Conservation (phyloP, 1,140 invertebrate species). For the Drosophila ficusphila region DNA sequence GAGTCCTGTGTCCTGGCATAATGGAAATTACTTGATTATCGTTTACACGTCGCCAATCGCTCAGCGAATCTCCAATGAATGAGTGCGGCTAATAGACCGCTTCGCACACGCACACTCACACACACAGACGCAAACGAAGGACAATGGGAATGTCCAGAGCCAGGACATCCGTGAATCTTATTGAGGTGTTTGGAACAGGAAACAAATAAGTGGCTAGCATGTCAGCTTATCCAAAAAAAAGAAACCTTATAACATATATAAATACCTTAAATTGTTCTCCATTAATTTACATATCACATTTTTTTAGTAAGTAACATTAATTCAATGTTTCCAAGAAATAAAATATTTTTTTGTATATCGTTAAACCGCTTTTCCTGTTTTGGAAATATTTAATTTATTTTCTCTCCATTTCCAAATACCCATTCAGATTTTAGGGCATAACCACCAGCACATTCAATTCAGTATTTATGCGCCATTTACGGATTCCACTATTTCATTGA, state of each 20-base stretch:
- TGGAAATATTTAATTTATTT: slow-evolving; percentile 11
- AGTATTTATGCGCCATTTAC: slow-evolving; percentile 27
- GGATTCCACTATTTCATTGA: slow-evolving; percentile 3
- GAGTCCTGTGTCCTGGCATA: slow-evolving; percentile 50
- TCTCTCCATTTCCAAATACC: not conserved
- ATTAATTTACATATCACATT: not conserved
- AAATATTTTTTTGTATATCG: not conserved
- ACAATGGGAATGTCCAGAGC: slow-evolving; percentile 27
- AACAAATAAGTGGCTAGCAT: not conserved
- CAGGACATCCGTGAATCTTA: slow-evolving; percentile 38
- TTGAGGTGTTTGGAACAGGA: slow-evolving; percentile 22
- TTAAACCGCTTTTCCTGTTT: not conserved
- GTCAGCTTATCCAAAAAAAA: slow-evolving; percentile 2
- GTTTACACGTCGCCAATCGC: slow-evolving; percentile 81
- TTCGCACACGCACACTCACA: not conserved
- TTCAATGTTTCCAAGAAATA: no score
- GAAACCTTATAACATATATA: not conserved
- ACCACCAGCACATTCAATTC: slow-evolving; percentile 50
- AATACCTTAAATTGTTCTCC: no score
- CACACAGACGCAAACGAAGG: slow-evolving; percentile 7
- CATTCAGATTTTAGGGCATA: not conserved
- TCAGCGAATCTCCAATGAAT: slow-evolving; percentile 57
- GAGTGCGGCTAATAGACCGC: slow-evolving; percentile 43
- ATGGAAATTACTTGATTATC: slow-evolving; percentile 82
- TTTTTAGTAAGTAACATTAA: no score